These are phyloP conservation scores for Blomia tropicalis DNA, from an alignment of 2,888 invertebrate species.

Conservation along the genomic window DNA sequence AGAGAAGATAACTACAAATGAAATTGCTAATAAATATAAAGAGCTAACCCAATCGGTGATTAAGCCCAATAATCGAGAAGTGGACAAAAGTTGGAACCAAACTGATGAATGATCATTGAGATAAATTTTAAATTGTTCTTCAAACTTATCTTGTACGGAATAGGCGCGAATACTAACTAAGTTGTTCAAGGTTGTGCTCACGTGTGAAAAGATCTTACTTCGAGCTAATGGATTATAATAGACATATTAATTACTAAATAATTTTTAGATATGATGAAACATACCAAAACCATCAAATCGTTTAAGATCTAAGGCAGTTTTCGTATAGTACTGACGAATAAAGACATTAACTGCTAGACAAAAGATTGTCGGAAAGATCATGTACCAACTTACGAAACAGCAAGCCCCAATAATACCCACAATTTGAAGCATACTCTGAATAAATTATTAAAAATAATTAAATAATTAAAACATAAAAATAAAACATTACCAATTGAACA, in stretches of 20 bases:
- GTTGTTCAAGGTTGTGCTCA: slow-evolving; percentile 30
- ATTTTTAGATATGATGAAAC: too few species aligned
- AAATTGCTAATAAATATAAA: too few species aligned
- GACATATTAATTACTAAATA: too few species aligned
- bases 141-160: slow-evolving; percentile 57
- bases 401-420: slow-evolving; percentile 39
- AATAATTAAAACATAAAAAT: neutral
- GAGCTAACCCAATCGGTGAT: neutral
- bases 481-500: slow-evolving; percentile 24
- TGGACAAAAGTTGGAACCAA: slow-evolving; percentile 72
- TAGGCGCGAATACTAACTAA: slow-evolving; percentile 39
- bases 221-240: too few species aligned
- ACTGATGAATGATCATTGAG: slow-evolving; percentile 56
- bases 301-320: slow-evolving; percentile 39
- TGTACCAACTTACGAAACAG: slow-evolving; percentile 37
- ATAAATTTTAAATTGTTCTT: slow-evolving; percentile 39
- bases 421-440: slow-evolving; percentile 50
- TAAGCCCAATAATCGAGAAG: slow-evolving; percentile 82
- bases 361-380: slow-evolving; percentile 36
- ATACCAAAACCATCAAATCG: slow-evolving; percentile 40
- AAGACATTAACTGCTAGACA: slow-evolving; percentile 36
- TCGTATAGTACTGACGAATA: slow-evolving; percentile 38
- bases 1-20: too few species aligned
- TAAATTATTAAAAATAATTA: too few species aligned
- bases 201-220: slow-evolving; percentile 31